phyloP scores from a whole-genome alignment of 2,113 vertebrate species.

The Muscicapa adusta region DNA sequence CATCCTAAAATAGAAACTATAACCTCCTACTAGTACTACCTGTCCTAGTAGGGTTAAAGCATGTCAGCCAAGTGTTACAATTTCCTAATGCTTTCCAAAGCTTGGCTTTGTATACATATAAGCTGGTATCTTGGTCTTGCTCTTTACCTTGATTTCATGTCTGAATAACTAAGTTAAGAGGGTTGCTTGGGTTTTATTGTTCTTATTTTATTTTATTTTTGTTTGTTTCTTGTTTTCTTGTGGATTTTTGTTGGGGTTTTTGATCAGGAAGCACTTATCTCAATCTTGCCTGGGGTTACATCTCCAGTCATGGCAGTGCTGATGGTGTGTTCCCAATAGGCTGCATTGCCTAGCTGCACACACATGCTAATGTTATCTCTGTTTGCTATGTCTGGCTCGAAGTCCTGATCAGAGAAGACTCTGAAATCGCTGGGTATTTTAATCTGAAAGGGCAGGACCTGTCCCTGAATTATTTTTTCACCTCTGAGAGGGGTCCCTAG shows the following conservation, averaged over 20 bases:
- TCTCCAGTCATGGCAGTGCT: not conserved
- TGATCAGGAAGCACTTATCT: not conserved
- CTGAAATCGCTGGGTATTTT: not conserved
- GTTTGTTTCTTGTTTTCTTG: not conserved
- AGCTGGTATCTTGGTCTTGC: not conserved
- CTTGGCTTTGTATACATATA: not conserved
- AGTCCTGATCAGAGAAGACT: not conserved
- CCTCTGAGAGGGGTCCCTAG: not conserved
- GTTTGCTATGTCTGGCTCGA: not conserved
- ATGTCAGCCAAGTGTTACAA: not conserved
- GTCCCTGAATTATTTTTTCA: not conserved
- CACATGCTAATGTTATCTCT: not conserved
- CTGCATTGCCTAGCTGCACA: not conserved
- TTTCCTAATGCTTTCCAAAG: not conserved
- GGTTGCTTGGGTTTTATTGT: not conserved
- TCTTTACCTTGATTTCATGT: not conserved
- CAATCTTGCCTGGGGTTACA: not conserved
- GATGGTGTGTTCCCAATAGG: accelerated
- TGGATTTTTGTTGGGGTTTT: not conserved
- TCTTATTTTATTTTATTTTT: not conserved
- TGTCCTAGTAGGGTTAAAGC: not conserved
- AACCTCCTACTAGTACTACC: not conserved
- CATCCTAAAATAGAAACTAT: not conserved
- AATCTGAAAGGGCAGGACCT: not conserved
- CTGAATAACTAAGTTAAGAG: not conserved